Evolutionary conservation across 2,113 vertebrate genomes (phyloP).

Genomic region (Passer montanus): DNA sequence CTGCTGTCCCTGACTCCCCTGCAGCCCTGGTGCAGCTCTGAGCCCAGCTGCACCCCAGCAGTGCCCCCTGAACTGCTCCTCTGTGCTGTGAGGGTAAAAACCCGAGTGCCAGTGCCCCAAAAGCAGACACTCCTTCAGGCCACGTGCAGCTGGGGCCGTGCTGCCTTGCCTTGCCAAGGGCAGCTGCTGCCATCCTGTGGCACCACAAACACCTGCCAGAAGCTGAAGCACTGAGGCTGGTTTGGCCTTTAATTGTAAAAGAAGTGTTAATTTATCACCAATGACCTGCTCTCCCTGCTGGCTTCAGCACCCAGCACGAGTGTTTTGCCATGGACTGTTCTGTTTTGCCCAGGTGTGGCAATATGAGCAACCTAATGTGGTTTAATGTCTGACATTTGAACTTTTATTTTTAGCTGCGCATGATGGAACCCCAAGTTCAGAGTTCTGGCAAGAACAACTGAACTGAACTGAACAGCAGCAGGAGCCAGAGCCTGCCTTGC

Average conservation of each 20-base stretch:
- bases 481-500: neutral
- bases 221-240: accelerated
- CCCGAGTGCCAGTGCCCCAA: neutral
- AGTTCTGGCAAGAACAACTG: neutral
- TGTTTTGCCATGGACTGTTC: accelerated
- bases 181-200: constrained; percentile 54
- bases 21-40: neutral
- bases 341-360: neutral
- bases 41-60: neutral
- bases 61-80: neutral
- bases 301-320: accelerated
- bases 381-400: neutral
- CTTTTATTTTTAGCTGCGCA: neutral
- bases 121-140: accelerated
- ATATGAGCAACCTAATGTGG: accelerated
- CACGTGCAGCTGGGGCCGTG: accelerated
- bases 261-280: accelerated
- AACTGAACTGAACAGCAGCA: neutral
- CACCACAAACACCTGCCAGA: neutral
- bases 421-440: neutral
- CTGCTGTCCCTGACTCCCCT: accelerated
- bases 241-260: neutral
- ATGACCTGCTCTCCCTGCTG: accelerated
- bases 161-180: neutral
- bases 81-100: neutral